phyloP scores from a whole-genome alignment of 1,140 invertebrate genomes.

The Metopolophium dirhodum region DNA sequence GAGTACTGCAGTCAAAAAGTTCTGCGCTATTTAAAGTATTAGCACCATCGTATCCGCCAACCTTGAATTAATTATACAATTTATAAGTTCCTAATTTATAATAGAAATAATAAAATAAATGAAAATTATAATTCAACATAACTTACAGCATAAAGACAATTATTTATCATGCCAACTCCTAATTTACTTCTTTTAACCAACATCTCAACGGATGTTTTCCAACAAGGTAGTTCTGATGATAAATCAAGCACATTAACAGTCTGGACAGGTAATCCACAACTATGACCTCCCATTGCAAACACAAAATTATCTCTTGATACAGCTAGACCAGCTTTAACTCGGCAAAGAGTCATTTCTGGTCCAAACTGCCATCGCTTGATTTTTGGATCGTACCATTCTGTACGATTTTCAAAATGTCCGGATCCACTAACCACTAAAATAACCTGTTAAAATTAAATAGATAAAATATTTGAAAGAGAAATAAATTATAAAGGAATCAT shows the following conservation, averaged over 20 bases:
- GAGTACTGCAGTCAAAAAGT: conserved; percentile 62
- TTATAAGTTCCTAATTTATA: neutral
- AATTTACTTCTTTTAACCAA: conserved; percentile 77
- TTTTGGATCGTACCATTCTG: conserved; percentile 86
- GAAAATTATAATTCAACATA: conserved; percentile 67
- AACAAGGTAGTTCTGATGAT: conserved; percentile 69
- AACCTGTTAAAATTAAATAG: conserved; percentile 66
- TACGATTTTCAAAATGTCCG: conserved; percentile 82
- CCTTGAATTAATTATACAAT: conserved; percentile 62
- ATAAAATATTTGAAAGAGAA: neutral
- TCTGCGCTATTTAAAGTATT: conserved; percentile 92
- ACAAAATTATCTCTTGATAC: conserved; percentile 67
- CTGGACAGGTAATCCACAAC: conserved; percentile 86
- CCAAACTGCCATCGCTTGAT: conserved; percentile 62
- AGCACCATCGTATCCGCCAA: conserved; percentile 91
- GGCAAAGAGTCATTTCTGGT: conserved; percentile 83
- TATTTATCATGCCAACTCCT: too few relatives aligned
- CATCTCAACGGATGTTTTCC: conserved; percentile 77
- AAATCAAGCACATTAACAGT: conserved; percentile 69
- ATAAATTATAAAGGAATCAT: neutral
- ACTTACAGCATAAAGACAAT: too few relatives aligned
- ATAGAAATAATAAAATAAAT: neutral
- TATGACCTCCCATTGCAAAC: conserved; percentile 78
- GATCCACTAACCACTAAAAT: conserved; percentile 94
- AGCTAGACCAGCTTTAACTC: conserved; percentile 76